Percentiles rank a stretch among this genome's conserved stretches.
These are phyloP conservation scores for Shinisaurus crocodilurus DNA, from an alignment of 2,113 vertebrate genomes.

Conservation along the genomic window DNA sequence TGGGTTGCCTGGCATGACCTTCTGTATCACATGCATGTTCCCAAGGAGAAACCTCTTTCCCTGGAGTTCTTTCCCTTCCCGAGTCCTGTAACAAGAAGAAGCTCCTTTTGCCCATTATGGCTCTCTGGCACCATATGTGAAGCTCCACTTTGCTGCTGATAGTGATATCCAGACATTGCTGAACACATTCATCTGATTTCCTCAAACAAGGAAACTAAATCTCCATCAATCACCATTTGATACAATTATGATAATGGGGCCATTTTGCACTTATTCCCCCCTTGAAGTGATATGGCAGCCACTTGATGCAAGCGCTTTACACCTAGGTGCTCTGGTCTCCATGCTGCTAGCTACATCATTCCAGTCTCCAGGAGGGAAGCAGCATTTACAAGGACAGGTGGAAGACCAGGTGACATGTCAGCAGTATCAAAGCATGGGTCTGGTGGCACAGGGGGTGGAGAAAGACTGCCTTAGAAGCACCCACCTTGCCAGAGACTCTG, in stretches of 20 bases:
- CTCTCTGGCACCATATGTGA: accelerated
- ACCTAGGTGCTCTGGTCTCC: neutral
- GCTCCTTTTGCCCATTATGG: neutral
- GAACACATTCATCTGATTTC: slow-evolving; percentile 30
- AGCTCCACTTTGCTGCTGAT: accelerated
- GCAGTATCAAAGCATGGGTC: neutral
- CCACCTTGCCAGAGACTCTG: neutral
- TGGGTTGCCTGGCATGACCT: neutral
- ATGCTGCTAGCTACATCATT: neutral
- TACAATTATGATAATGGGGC: slow-evolving; percentile 68
- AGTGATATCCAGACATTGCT: neutral
- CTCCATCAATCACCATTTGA: slow-evolving; percentile 67
- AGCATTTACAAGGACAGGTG: neutral
- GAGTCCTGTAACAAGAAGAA: accelerated
- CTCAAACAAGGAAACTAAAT: slow-evolving; percentile 58
- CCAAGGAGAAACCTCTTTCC: neutral
- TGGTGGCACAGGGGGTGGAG: neutral
- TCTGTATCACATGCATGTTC: neutral
- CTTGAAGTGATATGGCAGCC: slow-evolving; percentile 53
- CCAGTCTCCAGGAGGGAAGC: neutral
- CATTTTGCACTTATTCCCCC: slow-evolving; percentile 65
- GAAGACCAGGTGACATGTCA: neutral
- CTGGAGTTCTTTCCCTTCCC: accelerated
- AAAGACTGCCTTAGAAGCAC: neutral
- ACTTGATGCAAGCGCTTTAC: slow-evolving; percentile 61